Evolutionary conservation across 1,140 invertebrate genomes (phyloP), one percentile per base, ranked within the genome.

Genomic region (Cydia splendana): DNA sequence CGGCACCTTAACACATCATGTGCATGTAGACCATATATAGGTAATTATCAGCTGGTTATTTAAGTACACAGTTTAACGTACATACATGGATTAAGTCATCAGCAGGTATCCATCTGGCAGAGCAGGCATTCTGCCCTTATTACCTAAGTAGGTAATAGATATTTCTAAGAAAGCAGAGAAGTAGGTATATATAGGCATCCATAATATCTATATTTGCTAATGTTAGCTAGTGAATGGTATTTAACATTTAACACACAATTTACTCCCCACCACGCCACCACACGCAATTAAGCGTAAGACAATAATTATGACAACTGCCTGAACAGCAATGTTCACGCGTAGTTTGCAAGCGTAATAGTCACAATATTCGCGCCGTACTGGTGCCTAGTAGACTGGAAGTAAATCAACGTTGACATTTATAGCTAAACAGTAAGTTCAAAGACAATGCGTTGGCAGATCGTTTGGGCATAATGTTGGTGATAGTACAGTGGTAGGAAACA

Each of bases 401-500:
- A 90, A 88, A 91, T 89, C 86, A 90, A 75, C 82, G 83, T 79
- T 84, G 86, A 88, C 88, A 87, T 90, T 91, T 84, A 90, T 87
- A 81, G 83, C 76, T 80, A 81, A 83, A 88, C 86, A 88, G 89
- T 91, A 88, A 91, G 88, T 90, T 91, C 86, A 91, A 90, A 91
- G 88, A 91, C 87, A 91, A 90, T 90, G 90, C 88, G 90, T 91
- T 91, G 89, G 90, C 87, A 91, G 88, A 88, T 90, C 86, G 87
- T 90, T 90, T 91, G 88, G 88, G 87, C 85, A 90, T 90, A 90
- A 90, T 88, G 82, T 86, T 87, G 80, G 81, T 77, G 87, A 86
- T 88, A 88, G 81, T 87, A 84, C 82, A 80, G 81, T 85, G 81
- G 85, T 85, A 84, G 83, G 80, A 81, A 85, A 87, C 88, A 85